Base-by-base conservation (phyloP, 2,888 invertebrate genomes). In the Dynastes grantii region DNA sequence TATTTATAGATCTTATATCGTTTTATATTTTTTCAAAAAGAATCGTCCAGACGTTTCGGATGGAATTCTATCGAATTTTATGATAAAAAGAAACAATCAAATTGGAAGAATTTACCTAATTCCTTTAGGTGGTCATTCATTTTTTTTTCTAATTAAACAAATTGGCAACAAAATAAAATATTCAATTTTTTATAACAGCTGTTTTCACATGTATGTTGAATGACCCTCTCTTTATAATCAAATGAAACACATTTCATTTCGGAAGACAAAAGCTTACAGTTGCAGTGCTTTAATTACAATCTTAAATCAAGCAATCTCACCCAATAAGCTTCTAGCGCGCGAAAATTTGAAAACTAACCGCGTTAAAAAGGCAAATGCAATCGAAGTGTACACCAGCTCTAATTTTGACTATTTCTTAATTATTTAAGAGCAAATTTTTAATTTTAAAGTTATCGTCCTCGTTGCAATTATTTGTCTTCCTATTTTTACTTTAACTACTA, bases 401-500 rank as follows among this genome's bases (percentile, higher is more conserved):
- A 5, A 4, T 5, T 32, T 32, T 32, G 32, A 32, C 5, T 32
- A 32, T 32, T 32, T 32, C 32, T 32, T 32, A 32, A 32, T 32
- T 32, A 32, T 32, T 4, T 5, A 32, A 32, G 32, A 5, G 32
- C 32, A 32, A 32, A 5, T 32, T 45, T 45, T 45, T 45, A 8
- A 45, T 61, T 70, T 71, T n/a, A 22, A 16, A 22, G 9, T 68
- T 45, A 37, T 45, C 58, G 6, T 55, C 40, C 29, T 16, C 37
- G 2, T 73, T 79, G 13, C 16, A 61, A 75, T 77, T 75, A 79
- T 82, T 83, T 83, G 83, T 83, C 83, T 83, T 83, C 82, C 83
- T 82, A 63, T 76, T 79, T 81, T 75, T 79, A 80, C 80, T 75
- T 75, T 78, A 79, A 82, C 75, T 80, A 84, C 85, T 85, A 86